Base-by-base conservation (phyloP, 2,113 vertebrate species). In the Lipophrys pholis region DNA sequence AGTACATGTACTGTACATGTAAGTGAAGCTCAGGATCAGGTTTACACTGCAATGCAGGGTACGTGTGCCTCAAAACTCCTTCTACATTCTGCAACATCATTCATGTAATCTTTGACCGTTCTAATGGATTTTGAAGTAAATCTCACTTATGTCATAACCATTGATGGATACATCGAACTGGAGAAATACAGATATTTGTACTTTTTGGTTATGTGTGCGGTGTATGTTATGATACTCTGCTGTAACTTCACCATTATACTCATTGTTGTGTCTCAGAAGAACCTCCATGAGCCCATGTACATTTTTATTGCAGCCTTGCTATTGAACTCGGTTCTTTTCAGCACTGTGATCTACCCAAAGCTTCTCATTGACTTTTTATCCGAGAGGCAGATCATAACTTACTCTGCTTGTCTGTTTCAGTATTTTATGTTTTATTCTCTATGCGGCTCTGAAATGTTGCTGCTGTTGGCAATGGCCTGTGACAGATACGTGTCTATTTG, bases 401-500 rank as follows among this genome's bases (percentile, higher is more conserved):
- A 50, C 62, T 41, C 41, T 40, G 43, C 16, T 0, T 88, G 83
- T 21, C 50, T 69, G 7, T 40, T 82, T 30, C 86, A 85, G 6
- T 49, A 5, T 14, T 57, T 56, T 35, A 6, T 69, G 0, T 80
- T 30, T 76, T 85, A 83, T 8, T 41, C 53, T 35, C 10, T 76
- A 11, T 15, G 45, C 0, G 35, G 60, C 2, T 76, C 76, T 36
- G 86, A 87, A 1, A 78, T 81, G 7, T 38, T 75, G 11, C 58
- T 77, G 36, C 51, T 78, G 73, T 39, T 41, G 43, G 80, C 30
- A 8, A 87, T 87, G 83, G 40, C 86, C 2, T 87, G 74, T 30
- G 85, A 87, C 79, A 71, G 82, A 16, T 82, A 85, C 39, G 80
- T 87, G 36, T 11, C 85, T 14, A 87, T 87, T 42, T 87, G 85